A percentile compares a stretch with the other conserved stretches of the same genome.
Conservation (phyloP, 2,113 vertebrate genomes). For the Cyanoramphus novaezelandiae region DNA sequence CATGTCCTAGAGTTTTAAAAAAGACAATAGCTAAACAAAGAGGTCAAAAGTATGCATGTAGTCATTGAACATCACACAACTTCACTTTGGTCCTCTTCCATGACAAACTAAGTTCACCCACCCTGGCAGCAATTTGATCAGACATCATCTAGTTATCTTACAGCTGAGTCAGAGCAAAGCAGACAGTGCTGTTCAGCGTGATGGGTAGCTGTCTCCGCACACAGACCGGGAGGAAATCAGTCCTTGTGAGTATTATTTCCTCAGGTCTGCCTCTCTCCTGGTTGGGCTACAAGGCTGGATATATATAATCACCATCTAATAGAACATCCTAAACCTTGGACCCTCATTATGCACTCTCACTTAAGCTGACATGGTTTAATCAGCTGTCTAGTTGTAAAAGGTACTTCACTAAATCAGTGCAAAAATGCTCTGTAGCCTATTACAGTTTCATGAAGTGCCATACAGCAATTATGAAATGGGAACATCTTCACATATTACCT, state of each 20-base stretch:
- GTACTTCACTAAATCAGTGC: background rate
- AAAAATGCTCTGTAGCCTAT: background rate
- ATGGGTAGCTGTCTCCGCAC: accelerated
- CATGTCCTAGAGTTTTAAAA: background rate
- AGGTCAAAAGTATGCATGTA: background rate
- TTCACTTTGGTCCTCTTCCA: background rate
- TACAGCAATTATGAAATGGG: background rate
- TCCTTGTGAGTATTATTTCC: background rate
- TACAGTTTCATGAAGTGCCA: background rate
- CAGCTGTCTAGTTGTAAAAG: background rate
- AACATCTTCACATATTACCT: background rate
- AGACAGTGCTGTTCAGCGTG: background rate
- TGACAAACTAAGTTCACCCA: accelerated
- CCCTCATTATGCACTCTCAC: background rate
- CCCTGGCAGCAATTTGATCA: accelerated
- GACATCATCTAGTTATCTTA: accelerated
- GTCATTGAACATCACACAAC: background rate
- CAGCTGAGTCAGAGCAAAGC: background rate
- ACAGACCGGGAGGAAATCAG: background rate
- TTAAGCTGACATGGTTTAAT: background rate
- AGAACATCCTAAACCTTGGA: background rate
- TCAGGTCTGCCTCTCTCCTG: background rate
- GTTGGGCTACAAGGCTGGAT: background rate
- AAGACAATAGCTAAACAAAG: background rate
- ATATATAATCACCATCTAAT: background rate